Evolutionary conservation across 2,888 invertebrate species (phyloP).

Genomic region (Tenthredo amoena): DNA sequence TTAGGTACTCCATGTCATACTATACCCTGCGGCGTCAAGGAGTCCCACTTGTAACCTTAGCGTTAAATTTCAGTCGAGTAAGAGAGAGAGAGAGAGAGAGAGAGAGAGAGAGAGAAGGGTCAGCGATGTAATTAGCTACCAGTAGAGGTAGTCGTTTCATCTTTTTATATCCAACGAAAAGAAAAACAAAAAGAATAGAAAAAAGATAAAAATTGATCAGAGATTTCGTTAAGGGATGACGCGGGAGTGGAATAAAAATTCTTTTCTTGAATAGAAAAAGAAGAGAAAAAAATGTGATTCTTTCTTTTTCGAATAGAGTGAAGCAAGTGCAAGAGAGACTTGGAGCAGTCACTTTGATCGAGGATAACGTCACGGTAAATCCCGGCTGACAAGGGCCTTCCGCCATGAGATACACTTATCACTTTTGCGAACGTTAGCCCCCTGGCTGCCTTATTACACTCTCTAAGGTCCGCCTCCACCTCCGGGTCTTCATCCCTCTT

Average conservation of each 20-base stretch:
- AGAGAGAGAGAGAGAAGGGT: not conserved
- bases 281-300: not conserved
- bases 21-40: not conserved
- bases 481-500: conserved; percentile 57
- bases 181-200: not conserved
- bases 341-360: conserved; percentile 44
- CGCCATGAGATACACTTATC: conserved; percentile 31
- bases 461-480: conserved; percentile 57
- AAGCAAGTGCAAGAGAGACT: not conserved
- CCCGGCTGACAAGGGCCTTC: conserved; percentile 60
- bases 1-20: not conserved
- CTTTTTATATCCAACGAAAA: not conserved
- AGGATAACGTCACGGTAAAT: conserved; percentile 65
- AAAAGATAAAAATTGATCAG: not conserved
- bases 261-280: too few species aligned
- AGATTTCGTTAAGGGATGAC: not conserved
- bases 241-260: not conserved
- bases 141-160: not conserved
- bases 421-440: conserved; percentile 31
- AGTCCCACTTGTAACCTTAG: not conserved
- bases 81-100: not conserved
- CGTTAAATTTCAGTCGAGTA: not conserved
- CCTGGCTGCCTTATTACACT: conserved; percentile 24
- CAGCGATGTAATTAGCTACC: not conserved
- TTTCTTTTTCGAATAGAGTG: not conserved